These are phyloP conservation scores for Cyprinodon variegatus DNA, from an alignment of 2,113 vertebrate genomes.

Conservation along the genomic window DNA sequence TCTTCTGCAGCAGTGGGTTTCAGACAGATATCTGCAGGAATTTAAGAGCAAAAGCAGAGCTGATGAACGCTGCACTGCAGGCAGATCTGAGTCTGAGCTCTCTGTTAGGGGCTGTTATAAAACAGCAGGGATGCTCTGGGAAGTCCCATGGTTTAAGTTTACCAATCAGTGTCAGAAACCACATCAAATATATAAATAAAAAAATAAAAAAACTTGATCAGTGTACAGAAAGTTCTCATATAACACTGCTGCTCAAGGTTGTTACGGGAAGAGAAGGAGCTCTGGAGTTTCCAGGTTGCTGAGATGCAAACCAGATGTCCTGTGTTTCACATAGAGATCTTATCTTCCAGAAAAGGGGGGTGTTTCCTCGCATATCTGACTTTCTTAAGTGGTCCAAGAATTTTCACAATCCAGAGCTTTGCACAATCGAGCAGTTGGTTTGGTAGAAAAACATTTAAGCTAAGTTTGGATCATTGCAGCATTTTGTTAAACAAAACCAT, in stretches of 20 bases:
- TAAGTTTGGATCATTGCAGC: not conserved
- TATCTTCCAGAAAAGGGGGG: not conserved
- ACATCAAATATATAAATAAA: not conserved
- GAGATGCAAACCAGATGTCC: conserved; percentile 66
- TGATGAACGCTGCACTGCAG: conserved; percentile 27
- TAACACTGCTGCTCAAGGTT: not conserved
- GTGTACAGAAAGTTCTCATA: conserved; percentile 8
- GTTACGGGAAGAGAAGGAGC: conserved; percentile 51
- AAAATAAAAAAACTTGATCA: not conserved
- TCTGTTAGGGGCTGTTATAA: conserved; percentile 5
- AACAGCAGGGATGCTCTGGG: conserved; percentile 3
- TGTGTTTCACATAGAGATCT: conserved; percentile 22
- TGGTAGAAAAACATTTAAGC: not conserved
- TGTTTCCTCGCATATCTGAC: not conserved
- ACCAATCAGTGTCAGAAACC: not conserved
- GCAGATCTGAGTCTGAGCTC: conserved; percentile 21
- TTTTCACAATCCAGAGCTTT: conserved; percentile 30
- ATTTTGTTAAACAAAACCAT: not conserved
- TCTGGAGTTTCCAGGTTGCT: conserved; percentile 47
- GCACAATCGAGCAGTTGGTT: not conserved
- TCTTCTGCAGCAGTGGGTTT: conserved; percentile 10
- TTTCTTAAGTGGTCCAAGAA: not conserved
- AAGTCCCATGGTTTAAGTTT: not conserved
- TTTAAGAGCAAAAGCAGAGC: not conserved
- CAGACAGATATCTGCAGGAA: too few species aligned